These are phyloP conservation scores for Tenebrosternarchus preto DNA, from an alignment of 2,113 vertebrate genomes.

Conservation along the genomic window DNA sequence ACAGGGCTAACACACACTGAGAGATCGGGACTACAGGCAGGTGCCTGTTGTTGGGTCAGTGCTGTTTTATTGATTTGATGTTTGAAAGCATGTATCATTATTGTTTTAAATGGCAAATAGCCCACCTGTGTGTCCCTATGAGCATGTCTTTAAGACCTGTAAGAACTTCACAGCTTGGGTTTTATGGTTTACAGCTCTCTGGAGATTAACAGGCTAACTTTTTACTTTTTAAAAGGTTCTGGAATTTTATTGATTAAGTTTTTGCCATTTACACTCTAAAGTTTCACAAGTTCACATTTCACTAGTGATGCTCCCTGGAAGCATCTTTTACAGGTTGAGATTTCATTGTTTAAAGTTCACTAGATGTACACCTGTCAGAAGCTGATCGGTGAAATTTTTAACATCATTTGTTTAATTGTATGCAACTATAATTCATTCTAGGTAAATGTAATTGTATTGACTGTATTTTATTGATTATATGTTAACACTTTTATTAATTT, in stretches of 20 bases:
- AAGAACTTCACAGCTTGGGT: too few species aligned
- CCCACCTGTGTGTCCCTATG: background rate
- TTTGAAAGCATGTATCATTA: background rate
- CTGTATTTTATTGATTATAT: too few species aligned
- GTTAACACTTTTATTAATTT: too few species aligned
- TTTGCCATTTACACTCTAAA: background rate
- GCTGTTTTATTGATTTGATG: background rate
- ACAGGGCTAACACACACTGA: too few species aligned
- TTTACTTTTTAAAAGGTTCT: background rate
- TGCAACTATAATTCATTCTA: too few species aligned
- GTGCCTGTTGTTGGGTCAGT: background rate
- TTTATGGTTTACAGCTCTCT: background rate
- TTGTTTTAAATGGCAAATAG: background rate
- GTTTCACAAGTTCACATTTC: background rate
- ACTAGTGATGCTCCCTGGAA: too few species aligned
- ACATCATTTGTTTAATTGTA: too few species aligned
- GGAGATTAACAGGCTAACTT: background rate
- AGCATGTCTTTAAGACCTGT: background rate
- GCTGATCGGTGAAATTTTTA: too few species aligned
- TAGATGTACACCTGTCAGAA: too few species aligned
- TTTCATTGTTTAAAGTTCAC: background rate
- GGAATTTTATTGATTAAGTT: background rate
- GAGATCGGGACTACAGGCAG: background rate
- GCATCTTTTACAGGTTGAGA: background rate
- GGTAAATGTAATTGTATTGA: too few species aligned